Evolutionary conservation across 64 coral and sea anemone species (phyloP), one percentile per base, ranked within the genome.

Genomic region (Stichodactyla helianthus): DNA sequence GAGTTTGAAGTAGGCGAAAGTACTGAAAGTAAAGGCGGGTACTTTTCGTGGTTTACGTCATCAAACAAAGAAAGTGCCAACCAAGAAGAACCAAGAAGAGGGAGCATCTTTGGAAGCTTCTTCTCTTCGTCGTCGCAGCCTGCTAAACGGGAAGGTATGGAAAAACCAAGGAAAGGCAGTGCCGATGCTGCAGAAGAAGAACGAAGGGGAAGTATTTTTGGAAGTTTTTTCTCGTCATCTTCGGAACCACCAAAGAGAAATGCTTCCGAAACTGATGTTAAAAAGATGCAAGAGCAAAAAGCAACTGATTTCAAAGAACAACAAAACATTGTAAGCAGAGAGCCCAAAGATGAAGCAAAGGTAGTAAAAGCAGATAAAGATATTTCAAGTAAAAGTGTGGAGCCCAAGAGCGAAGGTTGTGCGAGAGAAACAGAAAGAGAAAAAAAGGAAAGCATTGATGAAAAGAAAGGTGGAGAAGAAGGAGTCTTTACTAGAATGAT

Each of bases 401-500:
- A 44, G 0, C 35, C 35, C 4, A 44, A 44, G 35, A 44, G 1
- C 35, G 35, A 44, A 3, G 35, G 35, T 44, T 1, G 1, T 44
- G 35, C 35, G 35, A 74, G 12, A 31, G 10, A 74, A 74, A 31
- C 68, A 74, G 68, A 26, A 13, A 74, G 27, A 74, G 68, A 74
- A 4, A 31, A 8, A 25, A 74, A 25, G 68, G 68, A 74, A 11
- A 74, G 25, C 25, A 10, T 5, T 31, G 68, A 74, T 27, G 6
- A 27, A 31, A 74, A 74, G 25, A 23, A 74, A 58, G 55, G 14
- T 9, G 55, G 55, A 68, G 63, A 68, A 22, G 4, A n/a, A 74
- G 55, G 83, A 50, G 59, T 84, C 13, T 84, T 84, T 55, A 27
- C 52, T 62, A 26, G 51, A 18, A 84, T 84, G 83, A 51, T 82